Base-by-base conservation (phyloP, 2,888 invertebrate genomes). In the Hirtodrosophila duncani region DNA sequence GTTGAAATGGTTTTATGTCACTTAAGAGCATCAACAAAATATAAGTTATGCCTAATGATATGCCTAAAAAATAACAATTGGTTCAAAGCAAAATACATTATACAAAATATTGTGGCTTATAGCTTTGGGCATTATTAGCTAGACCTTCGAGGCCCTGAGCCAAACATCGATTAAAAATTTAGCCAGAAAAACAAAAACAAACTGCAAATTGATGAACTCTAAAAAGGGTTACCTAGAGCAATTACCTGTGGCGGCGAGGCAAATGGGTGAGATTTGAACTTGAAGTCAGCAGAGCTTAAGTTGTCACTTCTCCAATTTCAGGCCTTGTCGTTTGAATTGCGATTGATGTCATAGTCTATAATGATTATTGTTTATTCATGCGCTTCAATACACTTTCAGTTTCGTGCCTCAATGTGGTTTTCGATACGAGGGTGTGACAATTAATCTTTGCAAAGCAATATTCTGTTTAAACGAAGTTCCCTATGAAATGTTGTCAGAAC, bases 321-420 rank as follows among this genome's bases (percentile, higher is more conserved):
- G 44, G 37, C 24, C 49, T 34, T 20, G 21, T 16, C 21, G 18
- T 24, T 11, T 29, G 9, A 20, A 17, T 45, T 36, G 43, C 43
- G 53, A 55, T 48, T 69, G 67, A 69, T 69, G 64, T 69, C 68
- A 69, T 67, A 69, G 67, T 52, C 56, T 59, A 63, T 58, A 66
- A 13, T 29, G 59, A 59, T 66, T 66, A 52, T 68, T 55, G 48
- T 63, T 53, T 66, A 52, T 56, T 67, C 55, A 61, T 53, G 37
- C 57, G 64, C 53, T 62, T 67, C 46, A 58, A 64, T 64, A 64
- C 67, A 67, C 67, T 67, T 67, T 67, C 67, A 29, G 61, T 67
- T 67, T 66, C 13, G 18, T 39, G 18, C 6, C 18, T 11, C 18
- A 29, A 20, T 20, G 27, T 27, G 27, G 20, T 29, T 29, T 39